Evolutionary conservation across 2,113 vertebrate species (phyloP).

Genomic region (Miniopterus natalensis): DNA sequence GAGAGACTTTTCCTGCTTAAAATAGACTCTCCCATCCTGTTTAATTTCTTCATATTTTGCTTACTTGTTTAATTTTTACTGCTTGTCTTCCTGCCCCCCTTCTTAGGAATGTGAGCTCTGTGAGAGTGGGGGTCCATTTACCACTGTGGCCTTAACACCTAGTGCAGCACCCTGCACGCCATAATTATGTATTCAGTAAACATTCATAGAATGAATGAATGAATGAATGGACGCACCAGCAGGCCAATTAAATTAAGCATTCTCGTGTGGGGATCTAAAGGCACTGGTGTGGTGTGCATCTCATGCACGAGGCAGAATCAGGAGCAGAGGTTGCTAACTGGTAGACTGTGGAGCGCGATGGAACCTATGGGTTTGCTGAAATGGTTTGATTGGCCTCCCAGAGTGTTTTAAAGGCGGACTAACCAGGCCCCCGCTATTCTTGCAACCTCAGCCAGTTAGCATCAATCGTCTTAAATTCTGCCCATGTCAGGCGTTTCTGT

Average conservation of each 20-base stretch:
- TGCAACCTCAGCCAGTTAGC: not conserved
- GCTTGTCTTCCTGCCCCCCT: not conserved
- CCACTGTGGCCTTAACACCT: not conserved
- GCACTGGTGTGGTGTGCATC: not conserved
- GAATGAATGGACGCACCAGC: not conserved
- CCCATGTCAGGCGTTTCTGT: not conserved
- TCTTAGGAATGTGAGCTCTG: not conserved
- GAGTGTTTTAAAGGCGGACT: not conserved
- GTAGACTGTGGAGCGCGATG: not conserved
- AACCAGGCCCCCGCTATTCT: not conserved
- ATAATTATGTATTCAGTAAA: too few relatives aligned
- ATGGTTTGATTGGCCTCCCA: constrained; percentile 43
- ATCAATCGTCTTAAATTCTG: too few relatives aligned
- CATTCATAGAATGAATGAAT: not conserved
- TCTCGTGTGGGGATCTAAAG: not conserved
- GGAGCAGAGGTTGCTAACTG: not conserved
- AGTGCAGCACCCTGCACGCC: not conserved
- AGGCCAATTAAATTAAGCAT: not conserved
- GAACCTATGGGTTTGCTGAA: constrained; percentile 2
- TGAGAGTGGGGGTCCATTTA: not conserved
- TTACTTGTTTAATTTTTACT: not conserved
- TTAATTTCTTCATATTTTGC: not conserved
- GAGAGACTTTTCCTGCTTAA: not conserved
- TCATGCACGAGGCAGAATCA: not conserved
- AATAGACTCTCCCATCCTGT: not conserved